Evolutionary conservation across 2,888 invertebrate species (phyloP).

Genomic region (Linnaemya vulpina): DNA sequence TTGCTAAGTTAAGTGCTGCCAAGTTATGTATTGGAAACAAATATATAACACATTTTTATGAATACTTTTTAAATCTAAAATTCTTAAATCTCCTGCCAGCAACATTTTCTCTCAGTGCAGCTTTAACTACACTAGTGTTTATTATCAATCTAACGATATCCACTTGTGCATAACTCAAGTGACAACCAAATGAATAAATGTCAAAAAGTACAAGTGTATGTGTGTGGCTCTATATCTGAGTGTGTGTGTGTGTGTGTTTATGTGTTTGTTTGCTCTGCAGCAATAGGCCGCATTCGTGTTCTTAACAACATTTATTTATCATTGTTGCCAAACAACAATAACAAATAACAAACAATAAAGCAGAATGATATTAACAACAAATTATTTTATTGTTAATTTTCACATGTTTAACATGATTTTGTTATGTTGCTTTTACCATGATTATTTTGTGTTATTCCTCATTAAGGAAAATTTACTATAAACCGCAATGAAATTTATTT

Average conservation of each 20-base stretch:
- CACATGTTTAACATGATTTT: constrained; percentile 60
- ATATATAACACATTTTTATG: too few species aligned
- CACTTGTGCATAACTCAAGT: constrained; percentile 24
- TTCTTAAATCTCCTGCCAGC: not conserved
- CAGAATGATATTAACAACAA: constrained; percentile 52
- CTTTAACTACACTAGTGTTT: not conserved
- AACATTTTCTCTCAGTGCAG: constrained; percentile 26
- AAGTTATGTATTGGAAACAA: too few species aligned
- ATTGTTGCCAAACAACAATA: constrained; percentile 26
- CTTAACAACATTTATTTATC: constrained; percentile 46
- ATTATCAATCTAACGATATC: constrained; percentile 39
- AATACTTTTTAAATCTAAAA: too few species aligned
- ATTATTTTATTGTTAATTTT: constrained; percentile 69
- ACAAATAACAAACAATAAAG: constrained; percentile 10
- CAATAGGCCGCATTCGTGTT: not conserved
- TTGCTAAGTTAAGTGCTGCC: too few species aligned
- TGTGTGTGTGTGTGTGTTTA: not conserved
- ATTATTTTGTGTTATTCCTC: constrained; percentile 39
- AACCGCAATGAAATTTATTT: constrained; percentile 71
- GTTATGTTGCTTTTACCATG: constrained; percentile 31
- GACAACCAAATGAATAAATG: constrained; percentile 33
- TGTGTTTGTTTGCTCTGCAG: not conserved
- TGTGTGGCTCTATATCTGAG: too few species aligned
- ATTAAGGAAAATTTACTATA: constrained; percentile 70
- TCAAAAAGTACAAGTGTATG: not conserved